phyloP scores from a whole-genome alignment of 2,797 vertebrate genomes.

The Neosilurus mollespiculum region DNA sequence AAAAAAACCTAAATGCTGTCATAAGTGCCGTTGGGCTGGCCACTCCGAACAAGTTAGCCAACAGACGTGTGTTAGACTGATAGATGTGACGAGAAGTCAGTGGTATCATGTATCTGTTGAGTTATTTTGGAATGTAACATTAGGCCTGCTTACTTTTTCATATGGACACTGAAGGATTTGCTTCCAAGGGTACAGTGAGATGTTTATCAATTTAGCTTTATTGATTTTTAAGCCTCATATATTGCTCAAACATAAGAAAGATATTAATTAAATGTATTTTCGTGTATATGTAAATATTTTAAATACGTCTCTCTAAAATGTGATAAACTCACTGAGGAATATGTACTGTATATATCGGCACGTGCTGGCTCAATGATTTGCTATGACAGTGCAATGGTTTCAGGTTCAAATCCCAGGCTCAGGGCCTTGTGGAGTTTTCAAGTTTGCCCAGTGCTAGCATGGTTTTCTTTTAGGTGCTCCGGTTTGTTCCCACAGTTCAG shows the following conservation, averaged over 20 bases:
- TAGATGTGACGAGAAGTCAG: slow-evolving; percentile 54
- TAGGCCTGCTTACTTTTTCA: slow-evolving; percentile 55
- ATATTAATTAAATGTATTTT: background rate
- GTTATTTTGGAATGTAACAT: slow-evolving; percentile 59
- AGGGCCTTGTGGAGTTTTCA: too few species aligned
- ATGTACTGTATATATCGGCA: too few species aligned
- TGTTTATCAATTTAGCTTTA: slow-evolving; percentile 48
- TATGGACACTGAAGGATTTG: slow-evolving; percentile 55
- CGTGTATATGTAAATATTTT: background rate
- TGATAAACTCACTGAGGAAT: background rate
- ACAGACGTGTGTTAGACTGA: slow-evolving; percentile 49
- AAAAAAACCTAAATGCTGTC: slow-evolving; percentile 5
- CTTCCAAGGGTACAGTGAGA: slow-evolving; percentile 43
- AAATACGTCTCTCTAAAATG: background rate
- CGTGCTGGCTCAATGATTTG: too few species aligned
- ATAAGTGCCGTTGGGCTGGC: slow-evolving; percentile 14
- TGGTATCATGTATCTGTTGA: slow-evolving; percentile 54
- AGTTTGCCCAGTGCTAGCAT: too few species aligned
- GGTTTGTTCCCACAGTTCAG: too few species aligned
- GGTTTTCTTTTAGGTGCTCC: too few species aligned
- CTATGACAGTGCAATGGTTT: too few species aligned
- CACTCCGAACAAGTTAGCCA: slow-evolving; percentile 27
- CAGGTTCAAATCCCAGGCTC: too few species aligned
- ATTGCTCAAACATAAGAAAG: background rate
- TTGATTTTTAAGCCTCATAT: slow-evolving; percentile 25